Evolutionary conservation across 2,888 invertebrate species (phyloP), one percentile per base, ranked within the genome.

Genomic region (Harpalus rubripes): DNA sequence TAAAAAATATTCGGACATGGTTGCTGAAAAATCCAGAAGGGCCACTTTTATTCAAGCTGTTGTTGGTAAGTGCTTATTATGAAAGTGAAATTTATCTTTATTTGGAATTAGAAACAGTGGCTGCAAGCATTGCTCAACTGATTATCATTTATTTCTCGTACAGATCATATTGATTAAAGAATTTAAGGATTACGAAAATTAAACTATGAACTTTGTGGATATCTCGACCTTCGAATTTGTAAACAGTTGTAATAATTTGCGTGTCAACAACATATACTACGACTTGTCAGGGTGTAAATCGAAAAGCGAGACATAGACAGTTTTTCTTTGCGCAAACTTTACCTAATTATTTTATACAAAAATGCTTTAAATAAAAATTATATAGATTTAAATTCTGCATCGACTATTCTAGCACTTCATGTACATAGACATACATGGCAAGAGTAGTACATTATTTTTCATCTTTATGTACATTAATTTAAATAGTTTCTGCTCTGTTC

Each of bases 1-100:
- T 18, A 93, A 94, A 87, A 97, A 97, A 90, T 98, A 97, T 91
- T 97, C 97, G 0, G 93, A 93, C 78, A 95, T 98, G 94, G 96
- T 96, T 0, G 93, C 95, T 0, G 93, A 94, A 68, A 95, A 95
- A 88, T 92, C 93, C 80, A 92, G 94, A 18, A 93, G 97, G 79
- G 93, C 93, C 88, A 91, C 93, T 1, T 97, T 97, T 89, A 95
- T 97, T 86, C 92, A 91, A 72, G 96, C 96, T 88, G 94, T 96
- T 79, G 94, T 97, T 74, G 93, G 96, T 95, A 88, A 44, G 72
- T 72, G 15, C 1, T 41, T 22, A 8, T 59, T 16, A 32, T 32
- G 32, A 65, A 32, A 65, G 65, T n/a, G 65, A 65, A 65, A 65
- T 65, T 65, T 52, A 6, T 65, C 32, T 26, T n/a, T 32, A 32